phyloP scores from a whole-genome alignment of 2,797 vertebrate species.

The Pygocentrus nattereri region DNA sequence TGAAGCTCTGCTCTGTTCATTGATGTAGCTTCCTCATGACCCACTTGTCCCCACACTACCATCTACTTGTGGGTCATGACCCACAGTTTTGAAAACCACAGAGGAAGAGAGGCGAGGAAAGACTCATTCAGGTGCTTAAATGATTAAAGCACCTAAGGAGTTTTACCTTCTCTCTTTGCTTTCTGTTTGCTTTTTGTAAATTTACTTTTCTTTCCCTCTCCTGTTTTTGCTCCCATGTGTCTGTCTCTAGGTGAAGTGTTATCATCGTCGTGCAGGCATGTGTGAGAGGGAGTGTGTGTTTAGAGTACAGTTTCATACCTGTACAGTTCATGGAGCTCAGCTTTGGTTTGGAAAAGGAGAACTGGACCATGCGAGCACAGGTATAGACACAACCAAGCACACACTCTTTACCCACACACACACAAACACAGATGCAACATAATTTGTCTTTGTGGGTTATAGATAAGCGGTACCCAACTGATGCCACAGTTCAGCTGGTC shows the following conservation, averaged over 20 bases:
- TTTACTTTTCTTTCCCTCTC: background rate
- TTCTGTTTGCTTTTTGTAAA: background rate
- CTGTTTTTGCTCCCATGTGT: background rate
- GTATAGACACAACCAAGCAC: slow-evolving; percentile 67
- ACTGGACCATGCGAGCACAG: slow-evolving; percentile 86
- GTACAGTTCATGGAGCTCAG: slow-evolving; percentile 88
- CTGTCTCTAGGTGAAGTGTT: slow-evolving; percentile 87
- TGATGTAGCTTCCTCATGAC: no score
- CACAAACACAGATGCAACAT: slow-evolving; percentile 6
- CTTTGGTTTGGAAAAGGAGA: slow-evolving; percentile 91
- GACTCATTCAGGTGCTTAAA: no score
- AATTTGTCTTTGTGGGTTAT: slow-evolving; percentile 52
- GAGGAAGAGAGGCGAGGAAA: no score
- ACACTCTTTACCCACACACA: background rate
- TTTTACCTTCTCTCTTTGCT: no score
- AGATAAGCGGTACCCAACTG: slow-evolving; percentile 90
- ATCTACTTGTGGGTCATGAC: no score
- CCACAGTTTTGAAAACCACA: no score
- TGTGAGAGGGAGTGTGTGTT: slow-evolving; percentile 88
- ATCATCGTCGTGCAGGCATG: slow-evolving; percentile 80
- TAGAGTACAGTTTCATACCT: slow-evolving; percentile 92
- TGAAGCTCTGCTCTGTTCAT: no score
- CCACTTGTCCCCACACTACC: no score
- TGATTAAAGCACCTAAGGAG: no score
- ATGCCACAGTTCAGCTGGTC: slow-evolving; percentile 88